Percentiles rank a stretch among this genome's conserved stretches.
These are phyloP conservation scores for Orbicella faveolata DNA, from an alignment of 64 coral and sea anemone species.

Conservation along the genomic window DNA sequence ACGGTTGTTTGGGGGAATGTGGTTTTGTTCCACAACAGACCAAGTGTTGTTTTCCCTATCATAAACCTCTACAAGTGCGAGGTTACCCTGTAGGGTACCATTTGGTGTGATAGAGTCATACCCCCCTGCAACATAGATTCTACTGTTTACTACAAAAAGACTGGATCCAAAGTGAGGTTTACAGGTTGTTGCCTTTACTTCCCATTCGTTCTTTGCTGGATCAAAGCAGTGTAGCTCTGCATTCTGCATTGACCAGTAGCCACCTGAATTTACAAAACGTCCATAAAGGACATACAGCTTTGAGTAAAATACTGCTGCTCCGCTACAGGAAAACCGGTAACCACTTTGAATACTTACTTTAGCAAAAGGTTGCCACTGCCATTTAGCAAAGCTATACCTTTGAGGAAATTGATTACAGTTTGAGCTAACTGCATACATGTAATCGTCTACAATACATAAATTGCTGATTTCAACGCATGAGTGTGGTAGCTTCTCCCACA, in stretches of 20 bases:
- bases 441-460: background rate
- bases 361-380: background rate
- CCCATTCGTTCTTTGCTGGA: background rate
- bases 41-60: background rate
- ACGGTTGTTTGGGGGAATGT: no score
- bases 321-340: no score
- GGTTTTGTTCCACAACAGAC: no score
- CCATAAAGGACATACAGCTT: background rate
- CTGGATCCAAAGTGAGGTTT: background rate
- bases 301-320: background rate
- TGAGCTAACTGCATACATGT: background rate
- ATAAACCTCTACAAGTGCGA: constrained; percentile 13
- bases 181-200: background rate
- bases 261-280: no score
- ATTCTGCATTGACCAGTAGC: no score
- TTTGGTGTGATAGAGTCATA: no score
- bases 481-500: background rate
- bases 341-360: background rate
- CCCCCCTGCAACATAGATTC: background rate
- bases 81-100: background rate
- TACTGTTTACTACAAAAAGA: constrained; percentile 7
- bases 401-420: background rate
- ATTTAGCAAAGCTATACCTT: background rate
- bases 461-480: background rate
- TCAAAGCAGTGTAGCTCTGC: background rate